Conservation (phyloP, 2,113 vertebrate species). For the Platysteira castanea region DNA sequence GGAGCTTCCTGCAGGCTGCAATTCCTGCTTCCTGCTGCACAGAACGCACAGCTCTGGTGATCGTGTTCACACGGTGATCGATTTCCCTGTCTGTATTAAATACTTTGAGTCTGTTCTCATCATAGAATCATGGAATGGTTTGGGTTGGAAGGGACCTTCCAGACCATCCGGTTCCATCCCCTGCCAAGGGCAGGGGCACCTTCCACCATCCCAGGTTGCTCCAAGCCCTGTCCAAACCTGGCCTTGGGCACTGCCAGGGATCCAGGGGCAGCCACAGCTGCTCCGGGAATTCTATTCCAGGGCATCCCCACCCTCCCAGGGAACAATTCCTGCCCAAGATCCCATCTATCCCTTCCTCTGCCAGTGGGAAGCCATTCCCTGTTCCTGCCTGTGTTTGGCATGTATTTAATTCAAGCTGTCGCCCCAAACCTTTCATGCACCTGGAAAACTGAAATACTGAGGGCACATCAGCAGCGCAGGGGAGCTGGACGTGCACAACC, state of each 20-base stretch:
- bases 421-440: neutral
- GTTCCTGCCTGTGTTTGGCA: neutral
- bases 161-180: neutral
- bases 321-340: neutral
- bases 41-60: accelerated
- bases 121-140: neutral
- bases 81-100: neutral
- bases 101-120: neutral
- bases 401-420: neutral
- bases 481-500: neutral
- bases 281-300: neutral
- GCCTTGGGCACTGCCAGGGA: neutral
- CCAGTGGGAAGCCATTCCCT: neutral
- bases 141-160: neutral
- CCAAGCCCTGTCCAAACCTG: accelerated
- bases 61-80: accelerated
- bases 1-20: neutral
- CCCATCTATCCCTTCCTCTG: neutral
- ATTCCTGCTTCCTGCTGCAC: accelerated
- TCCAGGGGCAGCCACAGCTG: neutral
- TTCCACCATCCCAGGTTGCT: accelerated
- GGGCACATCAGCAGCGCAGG: accelerated
- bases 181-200: neutral
- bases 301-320: accelerated
- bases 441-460: accelerated